Evolutionary conservation across 2,888 invertebrate genomes (phyloP).

Genomic region (Ephialtes manifestator): DNA sequence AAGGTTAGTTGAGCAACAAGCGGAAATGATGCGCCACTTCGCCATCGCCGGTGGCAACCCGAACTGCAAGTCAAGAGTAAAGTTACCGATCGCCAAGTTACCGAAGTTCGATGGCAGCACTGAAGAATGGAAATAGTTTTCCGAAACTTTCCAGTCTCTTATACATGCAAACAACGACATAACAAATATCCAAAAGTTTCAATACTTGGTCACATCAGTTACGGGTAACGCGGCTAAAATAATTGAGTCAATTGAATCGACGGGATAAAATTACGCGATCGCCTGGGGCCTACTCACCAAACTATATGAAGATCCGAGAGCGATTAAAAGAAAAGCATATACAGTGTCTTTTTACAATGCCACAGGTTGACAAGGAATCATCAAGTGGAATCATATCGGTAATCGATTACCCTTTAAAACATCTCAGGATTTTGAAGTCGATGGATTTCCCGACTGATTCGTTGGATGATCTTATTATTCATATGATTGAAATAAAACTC

Average conservation of each 20-base stretch:
- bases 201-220: conserved; percentile 68
- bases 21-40: conserved; percentile 35
- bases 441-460: too few species aligned
- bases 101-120: conserved; percentile 69
- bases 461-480: too few species aligned
- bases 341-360: conserved; percentile 62
- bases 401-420: conserved; percentile 60
- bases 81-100: conserved; percentile 57
- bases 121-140: conserved; percentile 67
- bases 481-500: too few species aligned
- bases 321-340: conserved; percentile 5
- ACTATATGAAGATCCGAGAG: conserved; percentile 63
- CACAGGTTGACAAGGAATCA: conserved; percentile 59
- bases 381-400: conserved; percentile 63
- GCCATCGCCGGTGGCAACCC: conserved; percentile 6
- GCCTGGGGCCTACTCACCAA: conserved; percentile 63
- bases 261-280: conserved; percentile 63
- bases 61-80: conserved; percentile 29
- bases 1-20: conserved; percentile 25
- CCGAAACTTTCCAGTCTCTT: conserved; percentile 65
- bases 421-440: too few species aligned
- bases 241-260: conserved; percentile 30
- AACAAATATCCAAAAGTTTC: conserved; percentile 65
- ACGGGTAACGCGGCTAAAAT: conserved; percentile 53
- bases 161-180: conserved; percentile 59